Evolutionary conservation across 2,888 invertebrate genomes (phyloP).

Genomic region (Agrotis segetum): DNA sequence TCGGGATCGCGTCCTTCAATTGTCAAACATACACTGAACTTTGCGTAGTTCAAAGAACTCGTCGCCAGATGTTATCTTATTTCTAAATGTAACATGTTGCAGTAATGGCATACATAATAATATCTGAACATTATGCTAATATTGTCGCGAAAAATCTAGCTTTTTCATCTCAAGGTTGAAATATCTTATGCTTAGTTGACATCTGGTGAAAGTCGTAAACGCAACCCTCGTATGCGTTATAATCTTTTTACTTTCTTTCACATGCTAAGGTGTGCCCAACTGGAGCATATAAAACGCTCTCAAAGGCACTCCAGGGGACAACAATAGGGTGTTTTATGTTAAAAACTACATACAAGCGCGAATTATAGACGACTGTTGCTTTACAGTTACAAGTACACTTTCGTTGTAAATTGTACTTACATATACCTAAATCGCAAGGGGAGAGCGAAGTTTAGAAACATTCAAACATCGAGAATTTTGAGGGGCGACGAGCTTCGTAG

Average conservation of each 20-base stretch:
- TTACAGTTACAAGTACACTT: conserved; percentile 70
- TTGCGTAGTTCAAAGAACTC: conserved; percentile 52
- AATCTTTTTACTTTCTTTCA: conserved; percentile 68
- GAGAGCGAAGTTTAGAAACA: conserved; percentile 62
- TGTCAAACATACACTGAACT: conserved; percentile 43
- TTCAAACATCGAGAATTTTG: conserved; percentile 61
- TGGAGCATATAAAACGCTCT: conserved; percentile 80
- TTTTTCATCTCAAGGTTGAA: conserved; percentile 38
- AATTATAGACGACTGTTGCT: conserved; percentile 74
- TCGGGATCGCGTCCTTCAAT: conserved; percentile 49
- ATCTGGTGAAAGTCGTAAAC: conserved; percentile 60
- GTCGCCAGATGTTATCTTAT: conserved; percentile 40
- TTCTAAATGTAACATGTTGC: conserved; percentile 41
- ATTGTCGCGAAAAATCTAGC: conserved; percentile 21
- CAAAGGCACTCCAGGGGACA: conserved; percentile 78
- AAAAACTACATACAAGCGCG: conserved; percentile 70
- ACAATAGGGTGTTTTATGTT: conserved; percentile 83
- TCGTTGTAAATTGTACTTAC: conserved; percentile 67
- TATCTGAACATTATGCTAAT: conserved; percentile 37
- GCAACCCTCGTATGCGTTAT: conserved; percentile 61
- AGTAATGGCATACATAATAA: conserved; percentile 38
- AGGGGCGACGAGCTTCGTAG: conserved; percentile 59
- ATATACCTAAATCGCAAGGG: conserved; percentile 59
- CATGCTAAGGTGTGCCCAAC: conserved; percentile 75
- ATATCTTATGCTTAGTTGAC: conserved; percentile 38